These are phyloP conservation scores for Gobio gobio DNA, from an alignment of 2,113 vertebrate species.

Conservation along the genomic window DNA sequence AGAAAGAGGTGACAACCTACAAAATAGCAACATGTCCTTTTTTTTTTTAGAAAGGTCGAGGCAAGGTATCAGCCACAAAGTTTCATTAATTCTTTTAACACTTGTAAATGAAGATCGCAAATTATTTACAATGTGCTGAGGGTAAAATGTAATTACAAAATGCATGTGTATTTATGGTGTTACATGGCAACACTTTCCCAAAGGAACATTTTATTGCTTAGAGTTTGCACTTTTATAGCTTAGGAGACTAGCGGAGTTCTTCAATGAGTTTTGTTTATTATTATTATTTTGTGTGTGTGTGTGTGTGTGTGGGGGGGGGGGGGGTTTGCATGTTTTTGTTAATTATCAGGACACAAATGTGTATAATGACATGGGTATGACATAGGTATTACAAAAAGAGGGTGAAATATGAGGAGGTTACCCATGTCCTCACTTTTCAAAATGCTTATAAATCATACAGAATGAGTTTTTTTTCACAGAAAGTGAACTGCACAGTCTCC, in stretches of 20 bases:
- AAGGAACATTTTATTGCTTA: constrained; percentile 12
- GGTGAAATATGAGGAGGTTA: too few relatives aligned
- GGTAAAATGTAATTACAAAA: background rate
- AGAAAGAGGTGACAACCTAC: background rate
- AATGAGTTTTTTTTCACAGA: too few relatives aligned
- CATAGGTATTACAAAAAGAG: too few relatives aligned
- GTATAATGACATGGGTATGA: too few relatives aligned
- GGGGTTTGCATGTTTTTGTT: too few relatives aligned
- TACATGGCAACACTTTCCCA: background rate
- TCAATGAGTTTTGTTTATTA: background rate
- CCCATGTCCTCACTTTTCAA: too few relatives aligned
- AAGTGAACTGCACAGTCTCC: too few relatives aligned
- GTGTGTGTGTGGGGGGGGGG: too few relatives aligned
- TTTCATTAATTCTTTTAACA: constrained; percentile 3
- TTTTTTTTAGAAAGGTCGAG: background rate
- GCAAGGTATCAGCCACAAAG: background rate
- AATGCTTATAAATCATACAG: too few relatives aligned
- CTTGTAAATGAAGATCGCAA: background rate
- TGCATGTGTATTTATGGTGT: background rate
- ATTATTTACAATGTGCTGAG: constrained; percentile 7
- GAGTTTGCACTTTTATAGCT: background rate
- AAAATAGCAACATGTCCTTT: background rate
- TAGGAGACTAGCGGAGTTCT: background rate
- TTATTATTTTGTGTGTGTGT: too few relatives aligned
- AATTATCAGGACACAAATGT: too few relatives aligned